Percentiles rank a stretch among this genome's conserved stretches.
These are phyloP conservation scores for Epinotia bilunana DNA, from an alignment of 2,888 invertebrate genomes.

Conservation along the genomic window DNA sequence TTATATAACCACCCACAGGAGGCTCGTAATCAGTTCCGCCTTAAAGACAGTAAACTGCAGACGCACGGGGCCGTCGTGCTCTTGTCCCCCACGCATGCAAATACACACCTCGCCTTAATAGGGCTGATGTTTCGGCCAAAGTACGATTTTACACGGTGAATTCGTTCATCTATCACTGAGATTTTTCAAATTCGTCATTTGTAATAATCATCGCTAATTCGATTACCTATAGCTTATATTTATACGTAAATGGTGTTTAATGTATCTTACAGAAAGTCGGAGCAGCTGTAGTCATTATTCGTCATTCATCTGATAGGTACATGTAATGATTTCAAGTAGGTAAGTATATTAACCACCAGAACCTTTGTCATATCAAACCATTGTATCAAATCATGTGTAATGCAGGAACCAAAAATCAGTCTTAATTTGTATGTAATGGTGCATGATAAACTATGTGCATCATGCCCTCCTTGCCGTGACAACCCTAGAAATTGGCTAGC, in stretches of 20 bases:
- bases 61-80: slow-evolving; percentile 48
- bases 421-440: not conserved
- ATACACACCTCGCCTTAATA: slow-evolving; percentile 57
- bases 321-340: too few species aligned
- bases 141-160: not conserved
- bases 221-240: not conserved
- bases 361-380: too few species aligned
- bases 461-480: slow-evolving; percentile 41
- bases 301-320: too few species aligned
- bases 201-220: not conserved
- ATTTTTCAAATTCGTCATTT: too few species aligned
- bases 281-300: too few species aligned
- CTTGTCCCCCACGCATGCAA: slow-evolving; percentile 63
- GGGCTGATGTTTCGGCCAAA: slow-evolving; percentile 39
- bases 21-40: not conserved
- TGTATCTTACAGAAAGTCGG: too few species aligned
- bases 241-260: not conserved
- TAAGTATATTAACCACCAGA: too few species aligned
- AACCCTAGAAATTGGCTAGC: slow-evolving; percentile 55
- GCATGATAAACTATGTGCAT: not conserved
- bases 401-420: too few species aligned
- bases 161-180: too few species aligned
- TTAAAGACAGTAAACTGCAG: slow-evolving; percentile 35
- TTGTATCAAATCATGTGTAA: too few species aligned
- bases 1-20: not conserved